A percentile compares a stretch with the other conserved stretches of the same genome.
phyloP scores from a whole-genome alignment of 2,113 vertebrate genomes.

The Laticauda colubrina region DNA sequence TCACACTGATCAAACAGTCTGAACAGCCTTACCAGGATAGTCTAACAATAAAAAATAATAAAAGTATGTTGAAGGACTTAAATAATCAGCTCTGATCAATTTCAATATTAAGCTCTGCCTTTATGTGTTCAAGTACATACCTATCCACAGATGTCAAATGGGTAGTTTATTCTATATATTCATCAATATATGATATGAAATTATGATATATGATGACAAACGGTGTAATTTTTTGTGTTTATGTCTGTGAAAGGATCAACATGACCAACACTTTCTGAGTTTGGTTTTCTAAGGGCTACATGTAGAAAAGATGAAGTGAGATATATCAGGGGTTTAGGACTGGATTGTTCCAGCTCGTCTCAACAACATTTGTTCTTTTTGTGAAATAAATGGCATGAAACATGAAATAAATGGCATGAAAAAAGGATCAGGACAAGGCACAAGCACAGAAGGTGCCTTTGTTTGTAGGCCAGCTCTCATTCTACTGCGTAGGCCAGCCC shows the following conservation, averaged over 20 bases:
- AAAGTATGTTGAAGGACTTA: neutral
- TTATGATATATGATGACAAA: neutral
- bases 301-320: too few species aligned
- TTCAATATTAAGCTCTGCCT: constrained; percentile 2
- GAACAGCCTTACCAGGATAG: neutral
- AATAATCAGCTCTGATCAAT: neutral
- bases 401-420: neutral
- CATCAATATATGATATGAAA: neutral
- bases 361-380: neutral
- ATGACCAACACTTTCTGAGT: neutral
- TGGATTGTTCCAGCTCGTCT: neutral
- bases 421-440: neutral
- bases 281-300: neutral
- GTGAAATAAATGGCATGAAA: neutral
- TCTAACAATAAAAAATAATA: neutral
- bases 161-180: neutral
- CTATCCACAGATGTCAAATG: neutral
- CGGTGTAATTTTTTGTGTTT: neutral
- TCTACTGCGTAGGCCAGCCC: too few species aligned
- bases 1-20: neutral
- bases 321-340: neutral
- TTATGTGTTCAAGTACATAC: neutral
- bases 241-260: neutral
- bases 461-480: neutral
- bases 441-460: too few species aligned